phyloP scores from a whole-genome alignment of 2,797 vertebrate species.

The Characodon lateralis region DNA sequence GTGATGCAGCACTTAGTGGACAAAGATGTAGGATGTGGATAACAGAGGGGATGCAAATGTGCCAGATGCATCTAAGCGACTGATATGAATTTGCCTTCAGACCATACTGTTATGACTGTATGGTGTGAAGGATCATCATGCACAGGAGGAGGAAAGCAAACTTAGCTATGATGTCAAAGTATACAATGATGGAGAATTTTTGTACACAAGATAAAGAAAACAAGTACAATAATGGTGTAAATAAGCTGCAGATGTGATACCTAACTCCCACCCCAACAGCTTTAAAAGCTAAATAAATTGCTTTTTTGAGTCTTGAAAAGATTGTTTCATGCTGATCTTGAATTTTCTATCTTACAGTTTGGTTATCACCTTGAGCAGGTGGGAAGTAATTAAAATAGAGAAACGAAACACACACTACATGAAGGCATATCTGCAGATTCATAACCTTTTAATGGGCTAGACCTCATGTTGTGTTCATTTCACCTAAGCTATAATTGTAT shows the following conservation, averaged over 20 bases:
- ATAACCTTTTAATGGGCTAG: constrained; percentile 36
- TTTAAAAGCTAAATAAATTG: constrained; percentile 63
- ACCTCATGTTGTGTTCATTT: constrained; percentile 43
- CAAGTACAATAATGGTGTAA: constrained; percentile 58
- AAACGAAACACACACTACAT: constrained; percentile 1
- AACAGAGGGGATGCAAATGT: constrained; percentile 17
- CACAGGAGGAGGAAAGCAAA: neutral
- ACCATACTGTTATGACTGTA: neutral
- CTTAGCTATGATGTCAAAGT: constrained; percentile 38
- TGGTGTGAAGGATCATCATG: constrained; percentile 24
- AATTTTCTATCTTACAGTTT: neutral
- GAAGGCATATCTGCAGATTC: constrained; percentile 38
- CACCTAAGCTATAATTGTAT: constrained; percentile 31
- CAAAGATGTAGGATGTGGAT: constrained; percentile 12
- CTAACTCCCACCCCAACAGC: constrained; percentile 35
- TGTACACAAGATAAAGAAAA: constrained; percentile 43
- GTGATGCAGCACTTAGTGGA: constrained; percentile 20
- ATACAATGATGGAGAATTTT: constrained; percentile 39
- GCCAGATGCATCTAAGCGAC: no score
- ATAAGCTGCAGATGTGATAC: constrained; percentile 64
- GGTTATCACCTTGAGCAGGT: neutral
- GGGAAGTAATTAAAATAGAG: constrained; percentile 8
- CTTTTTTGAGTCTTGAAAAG: constrained; percentile 59
- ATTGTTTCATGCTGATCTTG: constrained; percentile 8
- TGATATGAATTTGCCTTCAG: no score